phyloP scores from a whole-genome alignment of 2,113 vertebrate genomes.

The Pleuronectes platessa region DNA sequence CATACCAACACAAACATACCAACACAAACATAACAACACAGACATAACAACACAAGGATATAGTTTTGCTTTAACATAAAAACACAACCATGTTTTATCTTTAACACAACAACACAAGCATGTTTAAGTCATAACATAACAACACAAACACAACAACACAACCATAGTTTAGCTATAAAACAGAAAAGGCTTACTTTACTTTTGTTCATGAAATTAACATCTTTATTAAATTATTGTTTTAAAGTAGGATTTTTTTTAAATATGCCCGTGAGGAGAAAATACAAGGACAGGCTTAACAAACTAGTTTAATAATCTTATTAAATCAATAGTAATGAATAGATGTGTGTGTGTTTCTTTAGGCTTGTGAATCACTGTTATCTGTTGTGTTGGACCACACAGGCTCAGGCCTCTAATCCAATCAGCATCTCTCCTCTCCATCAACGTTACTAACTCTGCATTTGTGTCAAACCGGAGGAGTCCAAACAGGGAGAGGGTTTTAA shows the following conservation, averaged over 20 bases:
- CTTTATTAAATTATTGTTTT: too few relatives aligned
- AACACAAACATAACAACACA: background rate
- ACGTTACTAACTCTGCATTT: conserved; percentile 62
- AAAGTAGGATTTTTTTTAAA: too few relatives aligned
- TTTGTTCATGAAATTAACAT: too few relatives aligned
- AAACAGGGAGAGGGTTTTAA: conserved; percentile 55
- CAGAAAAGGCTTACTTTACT: too few relatives aligned
- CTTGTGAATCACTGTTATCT: background rate
- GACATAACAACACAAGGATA: background rate
- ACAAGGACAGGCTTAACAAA: background rate
- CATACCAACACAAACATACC: too few relatives aligned
- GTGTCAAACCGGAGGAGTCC: conserved; percentile 51
- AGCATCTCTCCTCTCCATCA: conserved; percentile 41
- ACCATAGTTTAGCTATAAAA: too few relatives aligned
- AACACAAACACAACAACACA: background rate
- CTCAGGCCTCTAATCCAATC: conserved; percentile 53
- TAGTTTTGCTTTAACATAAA: background rate
- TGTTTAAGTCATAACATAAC: too few relatives aligned
- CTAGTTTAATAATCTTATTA: background rate
- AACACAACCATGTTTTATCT: too few relatives aligned
- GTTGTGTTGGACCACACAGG: conserved; percentile 27
- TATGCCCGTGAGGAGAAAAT: too few relatives aligned
- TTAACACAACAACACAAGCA: background rate
- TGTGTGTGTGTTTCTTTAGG: background rate
- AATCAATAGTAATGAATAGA: background rate